Conservation (phyloP, 2,888 invertebrate genomes). For the Rhynchonema sp. region DNA sequence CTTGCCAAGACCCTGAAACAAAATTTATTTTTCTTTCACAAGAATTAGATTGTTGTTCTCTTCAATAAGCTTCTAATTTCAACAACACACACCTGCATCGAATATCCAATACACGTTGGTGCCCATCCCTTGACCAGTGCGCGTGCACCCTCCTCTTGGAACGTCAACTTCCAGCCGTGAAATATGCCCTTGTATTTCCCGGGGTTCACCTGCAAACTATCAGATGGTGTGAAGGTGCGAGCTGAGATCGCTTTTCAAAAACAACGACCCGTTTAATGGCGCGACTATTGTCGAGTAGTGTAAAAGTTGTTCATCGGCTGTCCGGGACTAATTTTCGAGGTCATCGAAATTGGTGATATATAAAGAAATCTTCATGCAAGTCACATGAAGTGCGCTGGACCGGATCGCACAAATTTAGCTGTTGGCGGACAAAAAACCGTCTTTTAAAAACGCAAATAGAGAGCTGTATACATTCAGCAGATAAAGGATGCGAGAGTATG, state of each 20-base stretch:
- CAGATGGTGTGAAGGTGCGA: no score
- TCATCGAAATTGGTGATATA: no score
- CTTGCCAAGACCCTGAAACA: slow-evolving; percentile 57
- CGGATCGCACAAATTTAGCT: no score
- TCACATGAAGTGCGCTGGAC: no score
- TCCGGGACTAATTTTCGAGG: no score
- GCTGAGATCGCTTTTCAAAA: no score
- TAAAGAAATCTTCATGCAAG: no score
- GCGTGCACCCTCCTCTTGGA: slow-evolving; percentile 61
- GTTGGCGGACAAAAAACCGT: no score
- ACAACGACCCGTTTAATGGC: no score
- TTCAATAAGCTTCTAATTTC: slow-evolving; percentile 10
- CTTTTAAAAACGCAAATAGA: neutral
- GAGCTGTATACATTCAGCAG: neutral
- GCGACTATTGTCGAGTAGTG: no score
- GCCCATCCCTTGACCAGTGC: slow-evolving; percentile 89
- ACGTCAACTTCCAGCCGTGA: slow-evolving; percentile 55
- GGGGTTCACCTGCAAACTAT: slow-evolving; percentile 48
- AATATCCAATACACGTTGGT: slow-evolving; percentile 88
- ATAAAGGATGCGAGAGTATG: neutral
- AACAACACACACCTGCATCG: slow-evolving; percentile 39
- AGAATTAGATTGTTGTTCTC: neutral
- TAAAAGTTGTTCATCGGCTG: no score
- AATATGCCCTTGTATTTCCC: slow-evolving; percentile 71
- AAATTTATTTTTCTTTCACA: slow-evolving; percentile 15